Conservation (phyloP, 2,888 invertebrate genomes). For the Rhimphoctona megacephalus region DNA sequence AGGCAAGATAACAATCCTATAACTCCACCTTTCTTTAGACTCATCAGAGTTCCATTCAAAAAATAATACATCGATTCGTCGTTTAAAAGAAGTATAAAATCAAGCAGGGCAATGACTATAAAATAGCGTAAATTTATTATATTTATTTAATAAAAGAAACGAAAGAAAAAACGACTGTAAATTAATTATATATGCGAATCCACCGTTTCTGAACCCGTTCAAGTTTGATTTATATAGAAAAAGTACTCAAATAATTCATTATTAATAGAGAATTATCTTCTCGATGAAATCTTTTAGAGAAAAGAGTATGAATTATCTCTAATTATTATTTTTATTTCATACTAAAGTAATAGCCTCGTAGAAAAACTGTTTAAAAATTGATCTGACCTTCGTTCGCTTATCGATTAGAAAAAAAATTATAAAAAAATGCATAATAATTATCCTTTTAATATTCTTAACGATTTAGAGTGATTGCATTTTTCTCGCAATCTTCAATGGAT, state of each 20-base stretch:
- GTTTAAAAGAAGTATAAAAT: background rate
- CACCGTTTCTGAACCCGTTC: background rate
- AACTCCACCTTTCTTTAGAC: background rate
- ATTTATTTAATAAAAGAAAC: background rate
- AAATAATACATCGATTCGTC: background rate
- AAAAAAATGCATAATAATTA: background rate
- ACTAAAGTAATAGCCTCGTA: background rate
- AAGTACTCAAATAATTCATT: background rate
- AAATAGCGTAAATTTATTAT: background rate
- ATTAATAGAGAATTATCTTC: background rate
- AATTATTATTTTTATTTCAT: background rate
- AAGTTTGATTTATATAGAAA: too few species aligned
- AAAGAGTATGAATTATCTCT: background rate
- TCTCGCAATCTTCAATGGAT: background rate
- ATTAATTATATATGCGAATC: too few species aligned
- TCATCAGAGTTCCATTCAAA: background rate
- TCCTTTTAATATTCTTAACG: background rate
- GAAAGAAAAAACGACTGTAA: background rate
- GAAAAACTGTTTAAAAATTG: background rate
- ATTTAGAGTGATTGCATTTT: background rate
- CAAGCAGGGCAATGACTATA: background rate
- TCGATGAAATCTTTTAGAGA: background rate
- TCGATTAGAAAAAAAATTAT: background rate
- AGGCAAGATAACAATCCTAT: conserved; percentile 39
- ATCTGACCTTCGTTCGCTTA: background rate